These are phyloP conservation scores for Clivina fossor DNA, from an alignment of 2,888 invertebrate species.

Conservation along the genomic window DNA sequence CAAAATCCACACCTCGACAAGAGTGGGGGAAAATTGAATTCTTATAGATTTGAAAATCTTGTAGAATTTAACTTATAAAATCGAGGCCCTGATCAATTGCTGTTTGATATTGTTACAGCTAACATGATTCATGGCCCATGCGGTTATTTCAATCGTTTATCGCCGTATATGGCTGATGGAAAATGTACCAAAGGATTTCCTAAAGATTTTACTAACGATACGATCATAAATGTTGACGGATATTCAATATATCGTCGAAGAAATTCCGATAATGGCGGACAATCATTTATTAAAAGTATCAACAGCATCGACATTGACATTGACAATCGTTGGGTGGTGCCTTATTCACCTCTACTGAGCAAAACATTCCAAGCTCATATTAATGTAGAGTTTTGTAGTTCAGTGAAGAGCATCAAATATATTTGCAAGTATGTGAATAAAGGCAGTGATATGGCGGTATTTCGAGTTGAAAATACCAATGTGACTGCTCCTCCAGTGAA, in stretches of 20 bases:
- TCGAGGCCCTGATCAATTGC: slow-evolving; percentile 44
- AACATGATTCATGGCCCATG: slow-evolving; percentile 50
- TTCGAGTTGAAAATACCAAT: slow-evolving; percentile 26
- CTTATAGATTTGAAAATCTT: no score
- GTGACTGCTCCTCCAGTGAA: slow-evolving; percentile 37
- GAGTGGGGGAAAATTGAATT: no score
- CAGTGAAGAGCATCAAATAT: slow-evolving; percentile 48
- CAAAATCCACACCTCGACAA: no score
- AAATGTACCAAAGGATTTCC: slow-evolving; percentile 42
- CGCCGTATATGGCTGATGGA: slow-evolving; percentile 42
- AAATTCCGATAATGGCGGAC: slow-evolving; percentile 6
- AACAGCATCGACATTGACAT: slow-evolving; percentile 36
- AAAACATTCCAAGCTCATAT: slow-evolving; percentile 44
- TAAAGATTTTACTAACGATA: slow-evolving; percentile 39
- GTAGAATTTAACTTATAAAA: no score
- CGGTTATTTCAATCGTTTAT: slow-evolving; percentile 39
- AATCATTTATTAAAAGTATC: not conserved
- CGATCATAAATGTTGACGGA: slow-evolving; percentile 40
- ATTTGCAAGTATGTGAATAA: slow-evolving; percentile 46
- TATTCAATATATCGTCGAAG: slow-evolving; percentile 42
- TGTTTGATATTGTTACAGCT: slow-evolving; percentile 42
- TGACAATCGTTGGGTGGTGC: slow-evolving; percentile 49
- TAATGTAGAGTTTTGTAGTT: slow-evolving; percentile 49
- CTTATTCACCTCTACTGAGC: slow-evolving; percentile 43
- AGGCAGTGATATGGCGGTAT: slow-evolving; percentile 40